Base-by-base conservation (phyloP, 2,888 invertebrate genomes). In the Dascillus cervinus region DNA sequence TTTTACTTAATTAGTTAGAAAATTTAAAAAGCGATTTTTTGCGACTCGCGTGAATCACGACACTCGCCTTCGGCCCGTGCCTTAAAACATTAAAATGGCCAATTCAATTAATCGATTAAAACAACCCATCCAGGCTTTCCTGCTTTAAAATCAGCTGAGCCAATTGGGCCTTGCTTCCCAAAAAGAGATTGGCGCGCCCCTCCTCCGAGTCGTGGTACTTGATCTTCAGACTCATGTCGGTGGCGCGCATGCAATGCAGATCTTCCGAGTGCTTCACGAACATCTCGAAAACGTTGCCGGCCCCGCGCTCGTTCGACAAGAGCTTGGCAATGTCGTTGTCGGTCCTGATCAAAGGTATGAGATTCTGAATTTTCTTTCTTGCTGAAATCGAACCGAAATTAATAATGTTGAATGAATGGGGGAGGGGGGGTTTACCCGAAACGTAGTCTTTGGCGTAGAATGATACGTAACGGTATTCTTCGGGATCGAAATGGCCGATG, bases 401-500 rank as follows among this genome's bases (percentile, higher is more conserved):
- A n/a, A n/a, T n/a, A n/a, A n/a, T n/a, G n/a, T n/a, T n/a, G n/a
- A n/a, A n/a, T n/a, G n/a, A n/a, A n/a, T n/a, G n/a, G n/a, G n/a
- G n/a, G n/a, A n/a, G n/a, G n/a, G n/a, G n/a, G n/a, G n/a, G n/a
- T 61, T 58, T 63, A 82, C 82, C 78, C 49, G 67, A 65, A 8
- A 77, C 72, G 60, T 84, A 89, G 69, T 96, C 96, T 32, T 74
- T 74, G 38, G 81, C 77, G 63, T 92, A 91, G 62, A 94, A 86
- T 14, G 88, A 76, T 28, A 85, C 69, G 49, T 81, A 82, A 43
- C 77, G 76, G 46, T 72, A 82, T 49, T 83, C 77, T 53, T 78
- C 73, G 30, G 69, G 64, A 62, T 89, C 86, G 61, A 87, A 92
- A 60, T 82, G 82, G 1, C 91, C 91, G 14, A 75, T 70, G 55